These are phyloP conservation scores for Aramus guarauna DNA, from an alignment of 2,113 vertebrate species.

Conservation along the genomic window DNA sequence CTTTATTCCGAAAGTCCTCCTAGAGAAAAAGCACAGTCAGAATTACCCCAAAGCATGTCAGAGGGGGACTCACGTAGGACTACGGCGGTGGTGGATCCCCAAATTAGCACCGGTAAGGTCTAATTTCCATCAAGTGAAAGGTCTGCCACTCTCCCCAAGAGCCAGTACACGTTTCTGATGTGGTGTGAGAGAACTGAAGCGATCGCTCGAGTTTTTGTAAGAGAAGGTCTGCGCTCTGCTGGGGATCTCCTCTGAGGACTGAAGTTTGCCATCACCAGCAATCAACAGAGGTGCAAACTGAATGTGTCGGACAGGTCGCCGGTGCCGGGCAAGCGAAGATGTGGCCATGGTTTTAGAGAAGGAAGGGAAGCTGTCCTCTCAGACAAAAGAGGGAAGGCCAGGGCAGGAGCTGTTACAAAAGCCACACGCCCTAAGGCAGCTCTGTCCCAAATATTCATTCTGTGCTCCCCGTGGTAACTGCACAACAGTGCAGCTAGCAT, in stretches of 20 bases:
- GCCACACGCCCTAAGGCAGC: neutral
- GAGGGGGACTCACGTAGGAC: accelerated
- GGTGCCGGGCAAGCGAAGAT: neutral
- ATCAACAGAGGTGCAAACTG: accelerated
- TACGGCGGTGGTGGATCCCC: neutral
- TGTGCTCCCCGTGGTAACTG: too few relatives aligned
- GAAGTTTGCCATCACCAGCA: neutral
- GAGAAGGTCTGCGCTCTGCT: accelerated
- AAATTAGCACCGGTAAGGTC: accelerated
- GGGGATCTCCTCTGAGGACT: neutral
- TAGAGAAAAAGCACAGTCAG: conserved; percentile 24
- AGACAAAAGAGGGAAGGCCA: neutral
- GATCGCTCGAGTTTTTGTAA: accelerated
- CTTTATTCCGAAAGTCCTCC: conserved; percentile 93
- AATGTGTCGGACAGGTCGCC: accelerated
- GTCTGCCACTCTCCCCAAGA: accelerated
- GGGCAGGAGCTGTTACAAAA: neutral
- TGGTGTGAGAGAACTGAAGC: accelerated
- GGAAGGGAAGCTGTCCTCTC: neutral
- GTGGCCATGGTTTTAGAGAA: neutral
- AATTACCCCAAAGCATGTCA: neutral
- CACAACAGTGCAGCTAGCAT: too few relatives aligned
- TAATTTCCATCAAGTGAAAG: neutral
- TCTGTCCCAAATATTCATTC: neutral
- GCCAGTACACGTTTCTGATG: accelerated